Base-by-base conservation (phyloP, 2,888 invertebrate genomes). In the Trachelus iudaicus region DNA sequence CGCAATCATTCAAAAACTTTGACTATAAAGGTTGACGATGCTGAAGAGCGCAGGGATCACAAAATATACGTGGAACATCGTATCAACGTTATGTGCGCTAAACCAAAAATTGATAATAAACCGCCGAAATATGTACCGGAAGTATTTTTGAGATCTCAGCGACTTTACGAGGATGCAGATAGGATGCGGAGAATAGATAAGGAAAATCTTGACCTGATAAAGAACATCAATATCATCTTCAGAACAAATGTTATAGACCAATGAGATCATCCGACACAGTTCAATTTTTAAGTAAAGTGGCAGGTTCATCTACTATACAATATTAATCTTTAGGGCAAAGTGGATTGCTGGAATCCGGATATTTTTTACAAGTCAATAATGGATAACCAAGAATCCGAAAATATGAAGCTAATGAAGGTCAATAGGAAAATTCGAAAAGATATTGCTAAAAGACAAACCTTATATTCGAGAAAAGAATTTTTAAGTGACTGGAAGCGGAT, bases 151-250 rank as follows among this genome's bases (percentile, higher is more conserved):
- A 93, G 94, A 85, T 91, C 92, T 3, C 84, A 82, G 30, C 86
- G 86, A 79, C 83, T 93, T 12, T 71, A 79, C 11, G 80, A 82
- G 1, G 92, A 92, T 79, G 87, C 88, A 1, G 87, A 90, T n/a
- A 90, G 93, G 73, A 87, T 94, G 33, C 80, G 80, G 75, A 73
- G 87, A 73, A 90, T 93, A 76, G 93, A 94, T 85, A 92, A 88
- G 84, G 92, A 94, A 73, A 95, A 95, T 87, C 93, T 94, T 84
- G 92, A 93, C 23, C 86, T 95, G 12, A 85, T 95, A 12, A 93
- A 93, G 85, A 92, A 91, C 78, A 94, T 95, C 79, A 94, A 94
- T 83, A 83, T 90, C 33, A 94, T 95, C 82, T 33, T 31, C 71
- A 40, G 40, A 40, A 40, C 40, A 40, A 40, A 40, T 0, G 40